Evolutionary conservation across 2,797 vertebrate genomes (phyloP).

Genomic region (Sphenopsis melanotis): DNA sequence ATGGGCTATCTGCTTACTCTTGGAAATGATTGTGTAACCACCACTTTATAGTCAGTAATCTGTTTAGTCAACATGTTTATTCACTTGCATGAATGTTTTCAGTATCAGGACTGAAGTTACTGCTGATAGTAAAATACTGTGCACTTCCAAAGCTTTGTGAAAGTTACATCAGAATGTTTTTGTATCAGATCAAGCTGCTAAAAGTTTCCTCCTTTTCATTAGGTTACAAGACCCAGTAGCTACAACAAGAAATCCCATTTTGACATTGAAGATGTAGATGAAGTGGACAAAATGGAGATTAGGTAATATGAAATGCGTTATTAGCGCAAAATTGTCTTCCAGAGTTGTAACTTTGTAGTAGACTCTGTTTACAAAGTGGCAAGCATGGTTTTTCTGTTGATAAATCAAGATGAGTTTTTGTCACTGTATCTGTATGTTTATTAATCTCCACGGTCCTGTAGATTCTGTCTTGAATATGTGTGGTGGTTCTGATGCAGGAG

Average conservation of each 20-base stretch:
- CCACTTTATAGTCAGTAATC: not conserved
- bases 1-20: not conserved
- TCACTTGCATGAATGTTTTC: not conserved
- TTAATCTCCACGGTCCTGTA: not conserved
- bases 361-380: not conserved
- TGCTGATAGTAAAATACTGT: not conserved
- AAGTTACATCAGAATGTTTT: not conserved
- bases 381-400: not conserved
- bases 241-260: conserved; percentile 94
- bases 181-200: not conserved
- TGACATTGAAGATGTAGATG: conserved; percentile 94
- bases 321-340: not conserved
- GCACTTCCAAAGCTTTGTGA: not conserved
- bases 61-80: not conserved
- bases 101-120: not conserved
- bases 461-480: not conserved
- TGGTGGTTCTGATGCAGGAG: not conserved
- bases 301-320: conserved; percentile 74
- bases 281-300: conserved; percentile 95
- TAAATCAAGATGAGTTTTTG: not conserved
- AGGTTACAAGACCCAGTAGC: conserved; percentile 93
- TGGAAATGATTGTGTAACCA: not conserved
- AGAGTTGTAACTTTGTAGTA: not conserved
- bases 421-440: not conserved
- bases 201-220: not conserved